Evolutionary conservation across 1,140 invertebrate genomes (phyloP).

Genomic region (Mactra quadrangularis): DNA sequence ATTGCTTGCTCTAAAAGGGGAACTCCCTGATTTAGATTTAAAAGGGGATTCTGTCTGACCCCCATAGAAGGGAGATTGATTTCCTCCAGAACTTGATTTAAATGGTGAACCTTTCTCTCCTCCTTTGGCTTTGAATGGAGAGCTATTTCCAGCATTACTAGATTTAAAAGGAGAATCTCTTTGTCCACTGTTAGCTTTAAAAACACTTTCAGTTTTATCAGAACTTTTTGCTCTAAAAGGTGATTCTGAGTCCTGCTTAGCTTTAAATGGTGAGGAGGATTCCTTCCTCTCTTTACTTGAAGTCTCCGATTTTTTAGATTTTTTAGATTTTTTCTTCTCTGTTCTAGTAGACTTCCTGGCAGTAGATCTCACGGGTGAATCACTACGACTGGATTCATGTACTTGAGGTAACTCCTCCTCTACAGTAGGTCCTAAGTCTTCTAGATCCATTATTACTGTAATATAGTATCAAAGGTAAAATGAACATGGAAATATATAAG

Average conservation of each 20-base stretch:
- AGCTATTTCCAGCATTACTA: conserved; percentile 2
- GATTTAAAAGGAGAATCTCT: conserved; percentile 18
- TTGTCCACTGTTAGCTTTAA: conserved; percentile 14
- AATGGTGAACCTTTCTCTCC: conserved; percentile 34
- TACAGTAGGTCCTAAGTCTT: conserved; percentile 40
- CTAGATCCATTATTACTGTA: conserved; percentile 58
- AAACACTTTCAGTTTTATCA: not conserved
- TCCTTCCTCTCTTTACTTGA: not conserved
- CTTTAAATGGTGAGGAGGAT: not conserved
- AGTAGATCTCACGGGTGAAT: conserved; percentile 42
- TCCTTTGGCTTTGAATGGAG: conserved; percentile 44
- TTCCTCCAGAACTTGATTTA: conserved; percentile 23
- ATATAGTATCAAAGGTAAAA: too few relatives aligned
- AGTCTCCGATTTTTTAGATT: not conserved
- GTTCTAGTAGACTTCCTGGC: conserved; percentile 25
- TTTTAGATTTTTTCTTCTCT: conserved; percentile 20
- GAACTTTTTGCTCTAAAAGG: conserved; percentile 23
- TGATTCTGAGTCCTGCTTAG: not conserved
- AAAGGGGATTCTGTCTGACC: conserved; percentile 26
- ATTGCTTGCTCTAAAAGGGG: conserved; percentile 55
- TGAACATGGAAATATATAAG: too few relatives aligned
- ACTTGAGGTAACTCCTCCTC: conserved; percentile 18
- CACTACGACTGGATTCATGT: conserved; percentile 24
- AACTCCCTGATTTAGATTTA: conserved; percentile 31
- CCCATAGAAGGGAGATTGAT: conserved; percentile 45